Evolutionary conservation across 2,797 vertebrate species (phyloP), one percentile per base, ranked within the genome.

Genomic region (Oreonectes daqikongensis): DNA sequence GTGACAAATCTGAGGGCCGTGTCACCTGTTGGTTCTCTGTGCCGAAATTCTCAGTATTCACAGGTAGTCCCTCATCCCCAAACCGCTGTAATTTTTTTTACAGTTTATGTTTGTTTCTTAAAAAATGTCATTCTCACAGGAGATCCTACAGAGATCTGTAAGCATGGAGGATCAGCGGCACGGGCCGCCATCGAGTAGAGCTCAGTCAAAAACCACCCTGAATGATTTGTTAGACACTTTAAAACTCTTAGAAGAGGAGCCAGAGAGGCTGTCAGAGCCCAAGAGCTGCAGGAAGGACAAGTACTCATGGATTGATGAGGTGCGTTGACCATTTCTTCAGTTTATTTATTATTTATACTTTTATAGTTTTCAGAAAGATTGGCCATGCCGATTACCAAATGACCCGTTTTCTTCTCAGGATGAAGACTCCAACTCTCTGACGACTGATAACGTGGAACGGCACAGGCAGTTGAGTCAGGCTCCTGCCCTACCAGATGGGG

Each of bases 211-310:
- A 83, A 95, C 89, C 18, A 95, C 95, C 0, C 92, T 99, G 22
- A 94, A 88, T 0, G 95, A 97, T 72, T 92, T 99, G 79, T 89
- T 99, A 84, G 96, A 97, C 89, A 96, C 95, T 0, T 88, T 99
- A 28, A 93, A 90, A 88, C 91, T 96, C 67, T 78, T 99, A 42
- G 97, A 98, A 85, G 94, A 95, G 75, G 95, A 95, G 69, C 95
- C 97, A 0, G 92, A 95, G 88, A 90, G 90, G 2, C 91, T 94
- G 78, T 82, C 91, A 0, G 85, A 87, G 0, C 89, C 92, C 0
- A 92, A 90, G 75, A 38, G 81, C 84, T 88, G 89, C 80, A 88
- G 6, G 79, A 94, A 95, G 74, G 94, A 97, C 76, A 95, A 92
- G 85, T 93, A 92, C 0, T 86, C 94, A 59, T 98, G 96, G 96